Evolutionary conservation across 2,888 invertebrate genomes (phyloP).

Genomic region (Polymixis flavicincta): DNA sequence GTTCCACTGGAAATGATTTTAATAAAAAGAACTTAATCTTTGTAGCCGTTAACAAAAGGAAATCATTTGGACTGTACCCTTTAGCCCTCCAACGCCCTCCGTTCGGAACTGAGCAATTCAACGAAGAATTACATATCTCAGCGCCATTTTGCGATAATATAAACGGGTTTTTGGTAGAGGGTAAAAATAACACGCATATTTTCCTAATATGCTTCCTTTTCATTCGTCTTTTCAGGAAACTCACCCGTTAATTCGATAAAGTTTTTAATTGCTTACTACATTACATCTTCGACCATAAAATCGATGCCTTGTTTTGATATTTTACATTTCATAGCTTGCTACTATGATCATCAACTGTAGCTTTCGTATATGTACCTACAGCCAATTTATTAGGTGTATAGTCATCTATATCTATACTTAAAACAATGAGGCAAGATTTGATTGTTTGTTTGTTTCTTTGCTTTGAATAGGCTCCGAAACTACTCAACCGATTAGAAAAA

Average conservation of each 20-base stretch:
- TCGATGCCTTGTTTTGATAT: background rate
- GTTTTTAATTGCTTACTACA: background rate
- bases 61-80: constrained; percentile 62
- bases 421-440: too few relatives aligned
- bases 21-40: constrained; percentile 68
- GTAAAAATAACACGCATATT: constrained; percentile 8
- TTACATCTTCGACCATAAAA: too few relatives aligned
- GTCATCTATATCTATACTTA: too few relatives aligned
- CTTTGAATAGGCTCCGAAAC: too few relatives aligned
- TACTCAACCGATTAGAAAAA: too few relatives aligned
- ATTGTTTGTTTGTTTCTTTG: too few relatives aligned
- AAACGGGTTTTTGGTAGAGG: constrained; percentile 31
- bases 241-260: background rate
- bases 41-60: constrained; percentile 64
- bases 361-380: background rate
- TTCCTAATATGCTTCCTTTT: constrained; percentile 10
- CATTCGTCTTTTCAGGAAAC: background rate
- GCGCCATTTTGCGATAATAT: constrained; percentile 53
- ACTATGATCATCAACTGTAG: background rate
- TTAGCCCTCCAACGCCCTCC: constrained; percentile 48
- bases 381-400: background rate
- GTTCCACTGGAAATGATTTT: constrained; percentile 63
- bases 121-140: constrained; percentile 65
- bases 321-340: background rate
- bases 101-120: constrained; percentile 61